Base-by-base conservation (phyloP, 2,888 invertebrate species). In the Pristionchus mayeri region DNA sequence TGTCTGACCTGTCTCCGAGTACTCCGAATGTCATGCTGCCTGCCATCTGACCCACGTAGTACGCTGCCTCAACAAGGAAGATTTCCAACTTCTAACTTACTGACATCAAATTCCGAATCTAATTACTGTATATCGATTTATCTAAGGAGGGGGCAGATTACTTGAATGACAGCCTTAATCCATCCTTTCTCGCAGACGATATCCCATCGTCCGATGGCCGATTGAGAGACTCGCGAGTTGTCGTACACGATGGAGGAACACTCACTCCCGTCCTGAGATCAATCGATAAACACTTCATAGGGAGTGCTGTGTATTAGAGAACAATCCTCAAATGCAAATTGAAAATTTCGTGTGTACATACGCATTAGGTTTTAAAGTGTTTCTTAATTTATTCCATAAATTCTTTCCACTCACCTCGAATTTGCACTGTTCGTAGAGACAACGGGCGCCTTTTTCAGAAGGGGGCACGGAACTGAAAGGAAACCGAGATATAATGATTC, bases 1-100 rank as follows among this genome's bases (percentile, higher is more conserved):
- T 79, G n/a, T n/a, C n/a, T 78, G 84, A 92, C 90, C 89, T 88
- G 79, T 92, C 92, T 18, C 92, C 92, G 50, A 92, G 89, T 37
- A 91, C 88, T 78, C 92, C 92, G 83, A 93, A 92, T 21, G 91
- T 88, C 85, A 92, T 86, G 21, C 92, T 92, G 16, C 92, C 92
- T 67, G 89, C 88, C 91, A 93, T 91, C 81, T 93, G 92, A 21
- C 92, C 92, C 34, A 92, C 86, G 83, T 92, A 92, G 84, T 92
- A 92, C 27, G 88, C 87, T 1, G 93, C 90, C 86, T 92, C 7
- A 3, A 80, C 13, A 57, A 78, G 18, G 6, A 30, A 18, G 34
- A 63, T 63, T 9, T 18, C 34, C 44, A n/a, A 54, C 21, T n/a
- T 13, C n/a, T 54, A 21, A 7, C 21, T 54, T 54, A 16, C n/a